These are phyloP conservation scores for Drosophila cracens DNA, from an alignment of 2,888 invertebrate species.

Conservation along the genomic window DNA sequence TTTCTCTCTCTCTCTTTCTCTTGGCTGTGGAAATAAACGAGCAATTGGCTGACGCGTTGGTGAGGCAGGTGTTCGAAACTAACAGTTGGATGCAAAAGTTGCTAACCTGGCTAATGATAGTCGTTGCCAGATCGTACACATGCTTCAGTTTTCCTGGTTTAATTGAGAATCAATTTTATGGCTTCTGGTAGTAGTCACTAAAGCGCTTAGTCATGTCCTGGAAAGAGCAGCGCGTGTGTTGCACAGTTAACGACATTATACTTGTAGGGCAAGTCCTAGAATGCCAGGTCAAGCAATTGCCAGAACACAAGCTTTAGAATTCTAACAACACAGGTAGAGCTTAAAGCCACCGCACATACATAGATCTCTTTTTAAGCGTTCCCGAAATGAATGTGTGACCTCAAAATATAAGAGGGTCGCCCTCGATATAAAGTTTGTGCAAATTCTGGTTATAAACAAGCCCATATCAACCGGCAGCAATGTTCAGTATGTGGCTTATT, in stretches of 20 bases:
- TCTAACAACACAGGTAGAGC: constrained; percentile 26
- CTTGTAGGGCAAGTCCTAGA: constrained; percentile 26
- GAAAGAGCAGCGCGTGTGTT: constrained; percentile 34
- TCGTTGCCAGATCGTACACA: background rate
- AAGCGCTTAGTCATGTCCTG: constrained; percentile 56
- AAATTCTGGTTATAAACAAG: constrained; percentile 55
- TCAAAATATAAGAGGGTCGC: constrained; percentile 27
- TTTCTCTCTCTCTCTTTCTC: background rate
- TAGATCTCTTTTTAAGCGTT: constrained; percentile 42
- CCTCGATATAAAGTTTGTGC: constrained; percentile 33
- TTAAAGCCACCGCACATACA: constrained; percentile 23
- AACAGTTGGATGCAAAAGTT: constrained; percentile 36
- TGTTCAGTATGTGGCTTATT: constrained; percentile 68
- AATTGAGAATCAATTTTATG: constrained; percentile 78
- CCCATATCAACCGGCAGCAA: constrained; percentile 36
- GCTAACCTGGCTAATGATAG: constrained; percentile 24
- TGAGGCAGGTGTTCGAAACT: constrained; percentile 42
- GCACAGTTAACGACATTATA: constrained; percentile 67
- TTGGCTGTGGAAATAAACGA: constrained; percentile 50
- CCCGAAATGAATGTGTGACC: constrained; percentile 47
- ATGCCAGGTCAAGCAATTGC: constrained; percentile 23
- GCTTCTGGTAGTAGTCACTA: constrained; percentile 64
- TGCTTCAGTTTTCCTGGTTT: constrained; percentile 56
- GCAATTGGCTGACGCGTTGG: constrained; percentile 37
- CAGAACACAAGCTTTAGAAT: constrained; percentile 52